Conservation (phyloP, 2,888 invertebrate genomes). For the Baccha elongata region DNA sequence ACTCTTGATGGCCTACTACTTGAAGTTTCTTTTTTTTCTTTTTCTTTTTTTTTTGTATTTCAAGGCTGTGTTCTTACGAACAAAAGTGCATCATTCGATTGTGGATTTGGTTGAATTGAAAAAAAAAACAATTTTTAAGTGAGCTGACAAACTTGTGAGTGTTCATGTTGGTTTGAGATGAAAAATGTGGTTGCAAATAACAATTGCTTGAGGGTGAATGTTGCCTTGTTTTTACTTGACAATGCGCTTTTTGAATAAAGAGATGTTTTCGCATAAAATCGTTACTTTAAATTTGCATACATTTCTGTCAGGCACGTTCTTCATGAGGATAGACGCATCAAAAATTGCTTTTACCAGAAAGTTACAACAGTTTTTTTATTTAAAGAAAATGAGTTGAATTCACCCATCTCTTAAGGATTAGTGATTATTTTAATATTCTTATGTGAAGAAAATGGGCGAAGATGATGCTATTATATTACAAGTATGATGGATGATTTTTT, state of each 20-base stretch:
- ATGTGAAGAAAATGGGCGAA: too few relatives aligned
- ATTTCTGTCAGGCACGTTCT: too few relatives aligned
- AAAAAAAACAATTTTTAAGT: constrained; percentile 48
- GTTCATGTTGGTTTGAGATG: constrained; percentile 20
- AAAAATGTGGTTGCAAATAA: constrained; percentile 32
- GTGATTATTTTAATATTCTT: too few relatives aligned
- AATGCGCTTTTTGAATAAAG: background rate
- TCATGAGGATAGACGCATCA: too few relatives aligned
- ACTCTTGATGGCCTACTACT: constrained; percentile 1
- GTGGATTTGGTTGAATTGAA: constrained; percentile 24
- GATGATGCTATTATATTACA: too few relatives aligned
- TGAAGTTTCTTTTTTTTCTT: background rate
- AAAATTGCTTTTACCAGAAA: too few relatives aligned
- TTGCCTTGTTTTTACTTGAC: background rate
- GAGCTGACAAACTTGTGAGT: constrained; percentile 14
- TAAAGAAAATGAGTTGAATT: too few relatives aligned
- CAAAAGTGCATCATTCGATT: constrained; percentile 27
- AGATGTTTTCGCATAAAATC: background rate
- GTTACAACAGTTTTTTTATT: too few relatives aligned
- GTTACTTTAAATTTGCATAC: too few relatives aligned
- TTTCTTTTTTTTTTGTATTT: constrained; percentile 6
- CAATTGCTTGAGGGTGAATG: background rate
- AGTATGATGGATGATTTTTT: too few relatives aligned
- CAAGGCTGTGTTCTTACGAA: constrained; percentile 41
- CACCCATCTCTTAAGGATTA: too few relatives aligned